Base-by-base conservation (phyloP, 2,888 invertebrate genomes). In the Andrena praecox region DNA sequence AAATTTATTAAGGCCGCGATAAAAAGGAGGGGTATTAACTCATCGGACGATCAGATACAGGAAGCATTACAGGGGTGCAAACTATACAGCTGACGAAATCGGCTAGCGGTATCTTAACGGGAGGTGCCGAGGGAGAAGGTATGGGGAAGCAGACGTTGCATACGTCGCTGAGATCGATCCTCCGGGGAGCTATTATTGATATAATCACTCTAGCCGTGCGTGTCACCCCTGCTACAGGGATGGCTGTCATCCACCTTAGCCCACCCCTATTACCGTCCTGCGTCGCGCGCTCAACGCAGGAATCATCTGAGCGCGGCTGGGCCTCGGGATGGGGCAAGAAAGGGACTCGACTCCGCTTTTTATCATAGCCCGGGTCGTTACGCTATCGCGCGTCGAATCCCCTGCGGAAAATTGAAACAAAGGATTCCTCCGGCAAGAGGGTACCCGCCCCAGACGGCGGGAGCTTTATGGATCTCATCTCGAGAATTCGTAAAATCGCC, bases 121-220 rank as follows among this genome's bases (percentile, higher is more conserved):
- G 70, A 20, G 63, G 63, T 73, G 63, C 7, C 35, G 8, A 27
- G 62, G 52, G 50, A 12, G 48, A 10, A 10, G 35, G 33, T 35
- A 56, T 27, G 67, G 75, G 52, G 56, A 71, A 63, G 52, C 60
- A 48, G 12, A 60, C 56, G 76, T 12, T 68, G 70, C 80, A 71
- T 33, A 78, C 76, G 78, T 75, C 85, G 85, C 82, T 63, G 77
- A 81, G 88, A 90, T 90, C 89, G 89, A 90, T 90, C 75, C 91
- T 80, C 89, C 60, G 73, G 90, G 89, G 92, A 88, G 85, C 89
- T 87, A 91, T 92, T 91, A 90, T 90, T 89, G 90, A 91, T 93
- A 91, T 91, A 91, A 92, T 93, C 93, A 89, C 87, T 89, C 85
- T 86, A 87, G 88, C 87, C 88, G 87, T 90, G 91, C 90, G 90